These are phyloP conservation scores for Panopea generosa DNA, from an alignment of 2,888 invertebrate species.

Conservation along the genomic window DNA sequence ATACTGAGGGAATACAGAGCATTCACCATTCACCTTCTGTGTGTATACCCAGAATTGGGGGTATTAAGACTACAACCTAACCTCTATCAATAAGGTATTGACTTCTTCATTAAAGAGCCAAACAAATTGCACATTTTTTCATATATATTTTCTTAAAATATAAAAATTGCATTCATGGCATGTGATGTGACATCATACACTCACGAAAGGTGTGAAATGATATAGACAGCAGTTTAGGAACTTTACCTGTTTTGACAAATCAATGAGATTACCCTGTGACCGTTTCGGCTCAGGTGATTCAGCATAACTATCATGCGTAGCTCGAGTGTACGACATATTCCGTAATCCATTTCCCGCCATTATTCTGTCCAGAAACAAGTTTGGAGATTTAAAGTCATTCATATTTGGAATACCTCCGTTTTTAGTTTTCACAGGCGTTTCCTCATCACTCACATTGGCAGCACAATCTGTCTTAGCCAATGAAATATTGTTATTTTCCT, in stretches of 20 bases:
- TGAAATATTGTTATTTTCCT: slow-evolving; percentile 52
- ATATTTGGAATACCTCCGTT: slow-evolving; percentile 26
- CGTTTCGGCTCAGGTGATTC: slow-evolving; percentile 57
- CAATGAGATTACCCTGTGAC: slow-evolving; percentile 33
- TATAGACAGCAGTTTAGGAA: no score
- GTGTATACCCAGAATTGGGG: no score
- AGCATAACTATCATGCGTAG: slow-evolving; percentile 87
- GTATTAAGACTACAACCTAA: no score
- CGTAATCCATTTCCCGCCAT: slow-evolving; percentile 86
- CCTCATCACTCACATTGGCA: slow-evolving; percentile 7
- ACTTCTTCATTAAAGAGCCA: no score
- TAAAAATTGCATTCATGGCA: no score
- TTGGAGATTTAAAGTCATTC: slow-evolving; percentile 83
- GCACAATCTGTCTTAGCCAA: slow-evolving; percentile 48
- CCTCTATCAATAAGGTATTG: no score
- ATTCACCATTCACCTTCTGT: no score
- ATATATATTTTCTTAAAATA: no score
- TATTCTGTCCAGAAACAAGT: slow-evolving; percentile 95
- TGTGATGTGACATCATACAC: no score
- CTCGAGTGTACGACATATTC: slow-evolving; percentile 95
- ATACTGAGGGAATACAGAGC: no score
- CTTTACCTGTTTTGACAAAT: slow-evolving; percentile 42
- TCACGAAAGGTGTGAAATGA: no score
- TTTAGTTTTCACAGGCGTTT: slow-evolving; percentile 30
- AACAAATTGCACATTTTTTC: no score